Evolutionary conservation across 1,140 invertebrate genomes (phyloP).

Genomic region (Sminthurinus signatus): DNA sequence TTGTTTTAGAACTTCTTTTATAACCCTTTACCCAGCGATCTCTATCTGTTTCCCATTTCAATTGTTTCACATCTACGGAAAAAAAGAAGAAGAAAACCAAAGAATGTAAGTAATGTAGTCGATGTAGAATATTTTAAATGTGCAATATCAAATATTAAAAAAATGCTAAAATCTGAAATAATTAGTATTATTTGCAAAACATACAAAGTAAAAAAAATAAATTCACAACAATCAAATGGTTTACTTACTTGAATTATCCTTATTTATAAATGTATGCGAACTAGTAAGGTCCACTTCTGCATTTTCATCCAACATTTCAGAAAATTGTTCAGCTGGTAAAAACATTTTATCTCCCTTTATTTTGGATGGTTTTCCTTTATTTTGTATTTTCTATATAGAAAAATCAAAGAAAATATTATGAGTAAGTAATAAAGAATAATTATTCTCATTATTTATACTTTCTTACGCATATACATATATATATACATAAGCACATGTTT

Average conservation of each 20-base stretch:
- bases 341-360: constrained; percentile 27
- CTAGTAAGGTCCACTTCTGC: constrained; percentile 21
- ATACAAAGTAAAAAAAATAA: too few relatives aligned
- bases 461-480: too few relatives aligned
- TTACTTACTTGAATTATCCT: constrained; percentile 31
- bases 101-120: too few relatives aligned
- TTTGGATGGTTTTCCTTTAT: constrained; percentile 12
- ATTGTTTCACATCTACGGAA: constrained; percentile 35
- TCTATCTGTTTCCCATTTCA: constrained; percentile 42
- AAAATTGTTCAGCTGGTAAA: constrained; percentile 43
- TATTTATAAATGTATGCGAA: constrained; percentile 39
- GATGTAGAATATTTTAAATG: too few relatives aligned
- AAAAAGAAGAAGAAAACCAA: constrained; percentile 10
- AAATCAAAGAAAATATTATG: not conserved
- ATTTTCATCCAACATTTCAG: constrained; percentile 38
- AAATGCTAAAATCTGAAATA: too few relatives aligned
- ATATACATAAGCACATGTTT: too few relatives aligned
- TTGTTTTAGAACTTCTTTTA: constrained; percentile 17
- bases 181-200: too few relatives aligned
- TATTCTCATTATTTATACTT: too few relatives aligned
- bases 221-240: too few relatives aligned
- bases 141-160: too few relatives aligned
- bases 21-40: constrained; percentile 39
- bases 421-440: not conserved
- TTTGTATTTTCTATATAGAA: not conserved